Evolutionary conservation across 2,113 vertebrate species (phyloP).

Genomic region (Siniperca chuatsi): DNA sequence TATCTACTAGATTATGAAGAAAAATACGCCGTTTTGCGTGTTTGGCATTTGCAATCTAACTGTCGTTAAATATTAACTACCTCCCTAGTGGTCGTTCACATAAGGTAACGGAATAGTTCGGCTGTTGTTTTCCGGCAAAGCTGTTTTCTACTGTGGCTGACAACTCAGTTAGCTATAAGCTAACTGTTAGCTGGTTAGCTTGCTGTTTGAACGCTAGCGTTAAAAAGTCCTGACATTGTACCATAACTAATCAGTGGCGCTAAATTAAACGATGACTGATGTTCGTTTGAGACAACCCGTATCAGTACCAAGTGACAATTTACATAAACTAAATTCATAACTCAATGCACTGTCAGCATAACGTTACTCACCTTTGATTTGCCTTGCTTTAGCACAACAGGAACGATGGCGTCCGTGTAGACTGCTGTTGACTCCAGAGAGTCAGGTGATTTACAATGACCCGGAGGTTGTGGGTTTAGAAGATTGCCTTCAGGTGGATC

Average conservation of each 20-base stretch:
- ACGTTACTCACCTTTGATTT: conserved; percentile 71
- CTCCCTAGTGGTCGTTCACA: not conserved
- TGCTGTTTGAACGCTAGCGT: not conserved
- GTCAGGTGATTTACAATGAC: conserved; percentile 69
- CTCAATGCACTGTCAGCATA: not conserved
- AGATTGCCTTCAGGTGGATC: conserved; percentile 18
- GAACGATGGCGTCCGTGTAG: conserved; percentile 71
- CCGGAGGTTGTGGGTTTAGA: conserved; percentile 38
- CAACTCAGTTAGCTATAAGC: conserved; percentile 34
- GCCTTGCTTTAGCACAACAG: conserved; percentile 43
- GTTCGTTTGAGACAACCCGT: not conserved
- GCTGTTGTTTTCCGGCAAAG: conserved; percentile 16
- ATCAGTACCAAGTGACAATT: fast-evolving
- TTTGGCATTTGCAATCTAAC: not conserved
- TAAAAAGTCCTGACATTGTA: not conserved
- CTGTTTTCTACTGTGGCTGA: not conserved
- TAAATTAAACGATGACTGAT: not conserved
- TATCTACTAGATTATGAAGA: not conserved
- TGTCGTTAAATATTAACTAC: no score
- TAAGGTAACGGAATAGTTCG: not conserved
- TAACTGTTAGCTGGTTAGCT: conserved; percentile 23
- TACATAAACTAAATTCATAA: fast-evolving
- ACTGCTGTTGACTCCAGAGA: conserved; percentile 52
- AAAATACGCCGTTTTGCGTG: not conserved
- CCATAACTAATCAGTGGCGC: not conserved